Evolutionary conservation across 2,888 invertebrate genomes (phyloP).

Genomic region (Chrysopilus asiliformis): DNA sequence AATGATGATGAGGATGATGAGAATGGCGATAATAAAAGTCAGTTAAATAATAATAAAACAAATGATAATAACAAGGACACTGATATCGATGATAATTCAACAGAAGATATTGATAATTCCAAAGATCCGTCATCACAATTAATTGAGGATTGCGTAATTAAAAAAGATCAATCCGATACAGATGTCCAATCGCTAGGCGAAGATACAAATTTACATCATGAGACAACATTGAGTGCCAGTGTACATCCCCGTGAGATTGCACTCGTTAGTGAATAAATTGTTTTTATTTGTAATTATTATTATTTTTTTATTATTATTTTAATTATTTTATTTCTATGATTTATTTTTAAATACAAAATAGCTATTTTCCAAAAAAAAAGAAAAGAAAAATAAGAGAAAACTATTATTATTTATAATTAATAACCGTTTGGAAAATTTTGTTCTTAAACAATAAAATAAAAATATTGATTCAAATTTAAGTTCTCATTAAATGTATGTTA

Average conservation of each 20-base stretch:
- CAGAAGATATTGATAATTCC: constrained; percentile 4
- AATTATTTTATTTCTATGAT: too few relatives aligned
- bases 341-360: background rate
- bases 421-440: too few relatives aligned
- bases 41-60: too few relatives aligned
- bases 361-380: background rate
- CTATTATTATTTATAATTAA: too few relatives aligned
- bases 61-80: constrained; percentile 16
- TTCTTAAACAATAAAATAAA: too few relatives aligned
- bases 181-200: constrained; percentile 7
- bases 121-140: constrained; percentile 9
- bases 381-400: too few relatives aligned
- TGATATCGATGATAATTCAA: constrained; percentile 14
- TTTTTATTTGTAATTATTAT: background rate
- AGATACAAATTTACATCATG: constrained; percentile 11
- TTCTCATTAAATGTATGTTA: too few relatives aligned
- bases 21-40: too few relatives aligned
- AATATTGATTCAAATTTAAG: too few relatives aligned
- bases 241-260: constrained; percentile 28
- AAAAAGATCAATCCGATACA: constrained; percentile 11
- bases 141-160: constrained; percentile 12
- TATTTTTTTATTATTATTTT: background rate
- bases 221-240: constrained; percentile 13
- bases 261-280: constrained; percentile 33
- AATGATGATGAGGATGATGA: constrained; percentile 20